Conservation (phyloP, 2,113 vertebrate genomes). For the Oreotrochilus melanogaster region DNA sequence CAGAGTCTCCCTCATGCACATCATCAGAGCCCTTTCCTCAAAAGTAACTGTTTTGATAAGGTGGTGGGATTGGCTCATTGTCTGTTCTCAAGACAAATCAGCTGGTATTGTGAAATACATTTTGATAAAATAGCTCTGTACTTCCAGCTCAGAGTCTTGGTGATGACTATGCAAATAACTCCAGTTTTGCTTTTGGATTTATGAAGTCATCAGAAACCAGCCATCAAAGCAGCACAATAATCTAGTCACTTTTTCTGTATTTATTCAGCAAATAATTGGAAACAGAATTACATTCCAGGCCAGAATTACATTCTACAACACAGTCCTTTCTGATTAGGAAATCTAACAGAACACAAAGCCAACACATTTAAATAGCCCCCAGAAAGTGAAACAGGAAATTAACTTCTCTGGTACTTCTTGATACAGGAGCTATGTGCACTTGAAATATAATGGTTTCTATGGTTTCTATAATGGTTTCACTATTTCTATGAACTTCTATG, state of each 20-base stretch:
- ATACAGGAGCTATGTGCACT: not conserved
- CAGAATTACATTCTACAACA: slow-evolving; percentile 22
- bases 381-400: slow-evolving; percentile 75
- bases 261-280: slow-evolving; percentile 67
- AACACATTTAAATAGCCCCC: slow-evolving; percentile 50
- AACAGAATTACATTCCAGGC: slow-evolving; percentile 62
- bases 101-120: not conserved
- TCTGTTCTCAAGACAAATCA: not conserved
- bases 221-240: not conserved
- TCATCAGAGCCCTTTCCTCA: not conserved
- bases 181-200: slow-evolving; percentile 17
- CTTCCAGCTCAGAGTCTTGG: not conserved
- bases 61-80: not conserved
- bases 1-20: not conserved
- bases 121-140: not conserved
- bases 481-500: not conserved
- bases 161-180: not conserved
- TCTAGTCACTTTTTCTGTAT: slow-evolving; percentile 48
- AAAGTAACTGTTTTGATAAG: not conserved
- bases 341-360: slow-evolving; percentile 52
- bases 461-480: not conserved
- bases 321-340: slow-evolving; percentile 66
- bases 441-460: not conserved
- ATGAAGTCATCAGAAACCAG: slow-evolving; percentile 11
- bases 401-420: slow-evolving; percentile 54